phyloP scores from a whole-genome alignment of 2,113 vertebrate genomes.

The Galeopterus variegatus region DNA sequence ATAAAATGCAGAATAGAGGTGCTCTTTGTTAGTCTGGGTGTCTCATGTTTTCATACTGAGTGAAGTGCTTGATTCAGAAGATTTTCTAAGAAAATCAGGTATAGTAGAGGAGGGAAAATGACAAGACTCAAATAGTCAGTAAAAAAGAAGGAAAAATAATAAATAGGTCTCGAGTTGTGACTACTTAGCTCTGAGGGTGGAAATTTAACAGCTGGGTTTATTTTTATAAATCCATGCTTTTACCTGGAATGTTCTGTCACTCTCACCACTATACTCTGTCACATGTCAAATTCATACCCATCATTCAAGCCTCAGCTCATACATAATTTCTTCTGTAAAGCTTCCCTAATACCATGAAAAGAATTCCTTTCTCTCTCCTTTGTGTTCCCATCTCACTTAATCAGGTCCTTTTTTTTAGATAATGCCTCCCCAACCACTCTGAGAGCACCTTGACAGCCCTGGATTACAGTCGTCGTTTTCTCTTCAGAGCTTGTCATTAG shows the following conservation, averaged over 20 bases:
- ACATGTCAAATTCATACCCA: not conserved
- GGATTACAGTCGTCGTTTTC: constrained; percentile 18
- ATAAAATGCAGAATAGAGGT: not conserved
- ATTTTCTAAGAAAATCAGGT: constrained; percentile 11
- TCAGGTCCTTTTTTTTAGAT: not conserved
- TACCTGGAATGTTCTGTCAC: not conserved
- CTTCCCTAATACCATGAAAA: not conserved
- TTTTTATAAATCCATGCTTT: constrained; percentile 20
- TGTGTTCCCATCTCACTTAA: not conserved
- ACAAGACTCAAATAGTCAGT: not conserved
- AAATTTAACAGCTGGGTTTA: not conserved
- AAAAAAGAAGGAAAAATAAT: not conserved
- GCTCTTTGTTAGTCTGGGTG: not conserved
- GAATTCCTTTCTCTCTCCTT: not conserved
- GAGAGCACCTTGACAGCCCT: not conserved
- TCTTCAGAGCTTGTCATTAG: not conserved
- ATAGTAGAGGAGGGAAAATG: not conserved
- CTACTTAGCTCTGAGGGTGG: not conserved
- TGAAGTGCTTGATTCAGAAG: constrained; percentile 12
- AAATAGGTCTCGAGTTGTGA: not conserved
- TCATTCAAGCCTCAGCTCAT: not conserved
- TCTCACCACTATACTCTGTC: not conserved
- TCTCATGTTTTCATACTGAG: not conserved
- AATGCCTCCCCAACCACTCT: not conserved
- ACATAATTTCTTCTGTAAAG: not conserved